Evolutionary conservation across 2,888 invertebrate species (phyloP).

Genomic region (Lissonota sp.): DNA sequence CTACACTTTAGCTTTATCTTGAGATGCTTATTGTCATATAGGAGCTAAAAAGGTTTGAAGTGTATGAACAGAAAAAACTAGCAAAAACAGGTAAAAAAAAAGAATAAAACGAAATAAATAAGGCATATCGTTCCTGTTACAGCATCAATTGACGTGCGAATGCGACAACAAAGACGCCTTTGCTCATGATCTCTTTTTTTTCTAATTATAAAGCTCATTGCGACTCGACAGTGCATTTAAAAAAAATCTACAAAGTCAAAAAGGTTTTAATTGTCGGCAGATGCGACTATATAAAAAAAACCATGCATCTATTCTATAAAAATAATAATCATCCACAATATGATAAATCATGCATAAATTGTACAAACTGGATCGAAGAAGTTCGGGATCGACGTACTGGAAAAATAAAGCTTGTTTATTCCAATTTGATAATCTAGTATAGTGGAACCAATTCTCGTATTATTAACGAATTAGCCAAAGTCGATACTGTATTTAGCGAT

Average conservation of each 20-base stretch:
- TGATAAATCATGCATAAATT: conserved; percentile 71
- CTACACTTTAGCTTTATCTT: conserved; percentile 84
- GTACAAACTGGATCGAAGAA: conserved; percentile 60
- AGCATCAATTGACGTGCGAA: conserved; percentile 59
- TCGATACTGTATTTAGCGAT: conserved; percentile 43
- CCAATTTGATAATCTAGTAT: conserved; percentile 44
- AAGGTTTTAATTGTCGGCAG: conserved; percentile 43
- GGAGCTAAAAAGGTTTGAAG: conserved; percentile 77
- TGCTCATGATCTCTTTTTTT: conserved; percentile 20
- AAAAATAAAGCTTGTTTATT: conserved; percentile 81
- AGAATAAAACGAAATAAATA: conserved; percentile 48
- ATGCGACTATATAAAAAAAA: conserved; percentile 55
- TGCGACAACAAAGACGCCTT: conserved; percentile 48
- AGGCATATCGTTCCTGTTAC: conserved; percentile 45
- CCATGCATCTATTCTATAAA: conserved; percentile 69
- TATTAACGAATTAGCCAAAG: conserved; percentile 49
- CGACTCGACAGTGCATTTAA: conserved; percentile 30
- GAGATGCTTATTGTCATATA: conserved; percentile 80
- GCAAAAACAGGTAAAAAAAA: conserved; percentile 41
- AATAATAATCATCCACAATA: conserved; percentile 52
- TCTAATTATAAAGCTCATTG: conserved; percentile 42
- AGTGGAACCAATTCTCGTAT: conserved; percentile 66
- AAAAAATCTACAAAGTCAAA: conserved; percentile 33
- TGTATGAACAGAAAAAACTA: conserved; percentile 57
- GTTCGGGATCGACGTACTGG: conserved; percentile 67